These are phyloP conservation scores for Eremobia ochroleuca DNA, from an alignment of 2,888 invertebrate species.

Conservation along the genomic window DNA sequence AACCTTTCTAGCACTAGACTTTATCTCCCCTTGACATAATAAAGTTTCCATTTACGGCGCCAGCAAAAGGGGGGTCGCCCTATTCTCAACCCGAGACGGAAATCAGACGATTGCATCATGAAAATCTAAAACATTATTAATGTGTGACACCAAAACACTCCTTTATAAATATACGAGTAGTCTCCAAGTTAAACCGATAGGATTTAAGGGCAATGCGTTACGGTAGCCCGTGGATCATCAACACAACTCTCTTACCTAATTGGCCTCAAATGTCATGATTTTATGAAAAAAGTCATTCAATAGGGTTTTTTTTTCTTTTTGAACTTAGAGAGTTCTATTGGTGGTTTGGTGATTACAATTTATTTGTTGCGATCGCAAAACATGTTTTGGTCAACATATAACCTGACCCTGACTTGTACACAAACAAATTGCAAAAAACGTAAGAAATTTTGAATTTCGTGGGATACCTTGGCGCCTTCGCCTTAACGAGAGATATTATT, in stretches of 20 bases:
- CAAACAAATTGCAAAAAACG: background rate
- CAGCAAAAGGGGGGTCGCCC: background rate
- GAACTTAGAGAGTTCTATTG: too few species aligned
- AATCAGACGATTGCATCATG: constrained; percentile 4
- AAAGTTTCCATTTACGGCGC: background rate
- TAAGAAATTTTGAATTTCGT: background rate
- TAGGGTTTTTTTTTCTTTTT: too few species aligned
- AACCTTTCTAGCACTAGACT: background rate
- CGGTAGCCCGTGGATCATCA: too few species aligned
- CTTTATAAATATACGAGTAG: constrained; percentile 16
- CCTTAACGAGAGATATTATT: constrained; percentile 47
- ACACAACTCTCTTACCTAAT: background rate
- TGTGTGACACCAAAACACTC: constrained; percentile 22
- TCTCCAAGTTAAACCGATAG: constrained; percentile 16
- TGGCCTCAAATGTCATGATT: background rate
- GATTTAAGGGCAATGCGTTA: background rate
- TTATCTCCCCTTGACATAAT: background rate
- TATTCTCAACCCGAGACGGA: background rate
- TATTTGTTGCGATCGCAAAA: background rate
- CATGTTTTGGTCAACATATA: background rate
- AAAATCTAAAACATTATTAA: constrained; percentile 16
- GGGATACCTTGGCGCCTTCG: too few species aligned
- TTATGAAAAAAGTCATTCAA: background rate
- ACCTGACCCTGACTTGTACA: too few species aligned
- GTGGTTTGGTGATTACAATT: background rate